A percentile compares a stretch with the other conserved stretches of the same genome.
Evolutionary conservation across 2,888 invertebrate genomes (phyloP).

Genomic region (Phymatocera aterrima): DNA sequence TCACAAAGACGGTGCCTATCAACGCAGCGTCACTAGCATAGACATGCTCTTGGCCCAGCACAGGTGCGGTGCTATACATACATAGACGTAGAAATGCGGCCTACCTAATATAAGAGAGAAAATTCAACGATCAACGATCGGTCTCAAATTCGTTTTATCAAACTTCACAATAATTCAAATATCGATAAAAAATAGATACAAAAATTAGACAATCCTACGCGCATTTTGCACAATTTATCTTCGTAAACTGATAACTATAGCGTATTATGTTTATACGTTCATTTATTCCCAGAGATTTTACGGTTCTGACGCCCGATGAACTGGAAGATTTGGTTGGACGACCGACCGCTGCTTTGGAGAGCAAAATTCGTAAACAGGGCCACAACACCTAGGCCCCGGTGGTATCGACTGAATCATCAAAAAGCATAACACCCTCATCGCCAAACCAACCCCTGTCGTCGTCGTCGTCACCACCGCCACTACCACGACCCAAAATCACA

Average conservation of each 20-base stretch:
- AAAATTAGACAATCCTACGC: no score
- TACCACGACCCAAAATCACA: constrained; percentile 69
- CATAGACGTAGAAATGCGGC: not conserved
- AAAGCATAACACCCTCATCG: constrained; percentile 65
- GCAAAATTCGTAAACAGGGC: constrained; percentile 73
- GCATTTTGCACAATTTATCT: not conserved
- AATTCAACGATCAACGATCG: not conserved
- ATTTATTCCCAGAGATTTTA: constrained; percentile 64
- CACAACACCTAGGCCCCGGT: constrained; percentile 70
- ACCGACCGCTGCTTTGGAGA: constrained; percentile 74
- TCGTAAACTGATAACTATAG: not conserved
- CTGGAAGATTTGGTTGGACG: constrained; percentile 78
- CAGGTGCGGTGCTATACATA: constrained; percentile 67
- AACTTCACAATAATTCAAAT: no score
- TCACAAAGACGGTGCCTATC: constrained; percentile 75
- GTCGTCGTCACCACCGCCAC: constrained; percentile 66
- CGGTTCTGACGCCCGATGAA: constrained; percentile 78
- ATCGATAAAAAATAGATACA: no score
- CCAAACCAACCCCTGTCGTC: constrained; percentile 68
- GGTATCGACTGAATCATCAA: constrained; percentile 63
- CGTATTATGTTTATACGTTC: not conserved
- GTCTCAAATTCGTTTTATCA: no score
- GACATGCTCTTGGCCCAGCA: constrained; percentile 76
- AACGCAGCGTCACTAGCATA: constrained; percentile 77
- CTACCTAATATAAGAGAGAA: not conserved